These are phyloP conservation scores for Hirudinaria manillensis DNA, from an alignment of 2,888 invertebrate genomes.

Conservation along the genomic window DNA sequence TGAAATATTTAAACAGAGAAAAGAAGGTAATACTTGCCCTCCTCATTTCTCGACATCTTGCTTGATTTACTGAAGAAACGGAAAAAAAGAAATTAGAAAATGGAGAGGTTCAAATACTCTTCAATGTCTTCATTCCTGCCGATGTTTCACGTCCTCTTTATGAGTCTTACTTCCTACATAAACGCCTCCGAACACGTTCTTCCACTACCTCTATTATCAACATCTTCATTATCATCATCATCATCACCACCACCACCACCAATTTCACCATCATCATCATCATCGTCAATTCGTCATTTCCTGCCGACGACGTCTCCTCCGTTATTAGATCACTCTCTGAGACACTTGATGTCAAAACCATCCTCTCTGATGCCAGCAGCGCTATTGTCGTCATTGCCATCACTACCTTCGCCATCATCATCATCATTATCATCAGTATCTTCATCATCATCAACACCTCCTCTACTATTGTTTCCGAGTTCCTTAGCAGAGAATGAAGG, in stretches of 20 bases:
- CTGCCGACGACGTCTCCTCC: neutral
- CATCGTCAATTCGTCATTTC: neutral
- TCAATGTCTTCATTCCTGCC: neutral
- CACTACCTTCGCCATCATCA: neutral
- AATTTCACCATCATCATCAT: neutral
- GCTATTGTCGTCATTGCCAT: neutral
- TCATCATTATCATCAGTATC: constrained; percentile 5
- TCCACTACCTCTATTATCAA: neutral
- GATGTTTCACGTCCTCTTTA: neutral
- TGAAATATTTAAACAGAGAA: too few relatives aligned
- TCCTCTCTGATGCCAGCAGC: neutral
- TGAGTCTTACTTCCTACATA: neutral
- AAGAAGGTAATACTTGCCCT: neutral
- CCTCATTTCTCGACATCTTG: neutral
- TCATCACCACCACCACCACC: neutral
- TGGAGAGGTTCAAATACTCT: neutral
- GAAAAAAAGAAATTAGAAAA: neutral
- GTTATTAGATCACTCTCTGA: neutral
- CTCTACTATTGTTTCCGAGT: neutral
- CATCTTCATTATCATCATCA: constrained; percentile 1
- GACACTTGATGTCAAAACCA: neutral
- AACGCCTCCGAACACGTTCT: neutral
- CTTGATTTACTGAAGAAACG: neutral
- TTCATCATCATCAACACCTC: constrained; percentile 14
- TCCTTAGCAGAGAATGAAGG: neutral